Base-by-base conservation (phyloP, 1,140 invertebrate species). In the Megalopta genalis region DNA sequence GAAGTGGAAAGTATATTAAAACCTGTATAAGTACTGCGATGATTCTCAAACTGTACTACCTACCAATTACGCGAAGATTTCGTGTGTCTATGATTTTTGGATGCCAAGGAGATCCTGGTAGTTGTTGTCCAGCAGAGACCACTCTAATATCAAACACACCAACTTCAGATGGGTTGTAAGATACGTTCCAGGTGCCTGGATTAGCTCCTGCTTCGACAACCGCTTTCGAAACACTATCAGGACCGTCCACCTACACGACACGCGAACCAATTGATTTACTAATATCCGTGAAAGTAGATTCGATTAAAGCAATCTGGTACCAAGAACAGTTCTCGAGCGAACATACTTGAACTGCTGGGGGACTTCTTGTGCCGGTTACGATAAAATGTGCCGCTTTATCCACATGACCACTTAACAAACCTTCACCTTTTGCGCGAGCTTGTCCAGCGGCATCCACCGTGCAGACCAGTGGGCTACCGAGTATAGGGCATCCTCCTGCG, bases 141-240 rank as follows among this genome's bases (percentile, higher is more conserved):
- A 97, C 94, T 80, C 94, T 91, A 7, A 97, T 93, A 87, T 96
- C 95, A 89, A 96, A 97, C 16, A 95, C 92, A 9, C 97, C 97
- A 16, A 96, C 94, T 90, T 97, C 95, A 4, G 94, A 93, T 2
- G 96, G 96, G 1, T 94, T 91, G 85, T 96, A 97, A 4, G 94
- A 94, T 9, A 96, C 95, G 75, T 94, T 94, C 92, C 93, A 93
- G 18, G 92, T 91, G 14, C 91, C 93, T 12, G 91, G 91, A 88
- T 95, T 94, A 57, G 92, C 90, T 90, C 94, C 83, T 92, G 92
- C 92, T 84, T 93, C 92, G 12, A 93, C 89, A 63, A 88, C 93
- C 88, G 90, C 94, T 93, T 92, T 95, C 42, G 94, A 95, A 76
- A 95, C 94, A 81, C 95, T 95, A 76, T 96, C 95, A 16, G 96